phyloP scores from a whole-genome alignment of 2,888 invertebrate genomes.

The Tetropium fuscum region DNA sequence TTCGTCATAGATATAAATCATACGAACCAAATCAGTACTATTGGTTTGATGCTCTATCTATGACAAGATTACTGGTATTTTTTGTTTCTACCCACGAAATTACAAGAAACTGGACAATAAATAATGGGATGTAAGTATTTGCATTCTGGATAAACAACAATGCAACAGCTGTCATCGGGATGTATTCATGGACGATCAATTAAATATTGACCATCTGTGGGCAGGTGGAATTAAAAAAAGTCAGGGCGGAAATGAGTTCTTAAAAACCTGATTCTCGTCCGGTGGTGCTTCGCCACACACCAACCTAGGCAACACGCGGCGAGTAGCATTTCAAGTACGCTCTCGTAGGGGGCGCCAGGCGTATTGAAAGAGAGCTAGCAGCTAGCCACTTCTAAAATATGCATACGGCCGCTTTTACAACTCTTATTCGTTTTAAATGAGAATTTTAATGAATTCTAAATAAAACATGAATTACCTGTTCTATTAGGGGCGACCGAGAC shows the following conservation, averaged over 20 bases:
- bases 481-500: constrained; percentile 19
- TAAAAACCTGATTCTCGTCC: constrained; percentile 53
- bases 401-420: constrained; percentile 41
- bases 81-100: too few species aligned
- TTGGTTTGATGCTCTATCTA: too few species aligned
- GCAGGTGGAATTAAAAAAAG: constrained; percentile 38
- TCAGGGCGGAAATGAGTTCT: constrained; percentile 52
- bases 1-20: too few species aligned
- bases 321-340: constrained; percentile 27
- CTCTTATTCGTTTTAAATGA: constrained; percentile 43
- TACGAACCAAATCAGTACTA: too few species aligned
- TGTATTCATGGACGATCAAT: constrained; percentile 42
- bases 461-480: constrained; percentile 45
- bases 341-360: constrained; percentile 41
- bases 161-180: constrained; percentile 36
- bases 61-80: too few species aligned
- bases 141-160: too few species aligned
- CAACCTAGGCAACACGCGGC: not conserved
- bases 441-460: constrained; percentile 51
- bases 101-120: too few species aligned
- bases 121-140: too few species aligned
- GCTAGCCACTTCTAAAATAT: constrained; percentile 40
- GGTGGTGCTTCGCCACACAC: constrained; percentile 35
- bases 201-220: constrained; percentile 32
- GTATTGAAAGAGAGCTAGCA: constrained; percentile 18